phyloP scores from a whole-genome alignment of 2,797 vertebrate species.

The Nannoperca australis region DNA sequence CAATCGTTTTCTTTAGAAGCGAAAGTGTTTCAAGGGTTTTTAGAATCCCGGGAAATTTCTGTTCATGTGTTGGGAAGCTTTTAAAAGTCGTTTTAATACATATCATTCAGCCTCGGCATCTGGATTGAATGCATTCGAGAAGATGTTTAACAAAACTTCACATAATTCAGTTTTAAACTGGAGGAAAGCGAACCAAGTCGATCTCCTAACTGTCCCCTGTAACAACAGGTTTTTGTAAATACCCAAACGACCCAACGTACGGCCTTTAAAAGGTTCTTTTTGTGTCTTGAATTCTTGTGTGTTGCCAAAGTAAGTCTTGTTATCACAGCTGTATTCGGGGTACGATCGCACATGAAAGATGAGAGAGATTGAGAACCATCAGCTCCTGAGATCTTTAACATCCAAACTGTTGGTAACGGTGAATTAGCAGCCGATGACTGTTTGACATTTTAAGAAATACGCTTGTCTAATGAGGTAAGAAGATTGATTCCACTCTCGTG shows the following conservation, averaged over 20 bases:
- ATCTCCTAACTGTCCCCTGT: constrained; percentile 18
- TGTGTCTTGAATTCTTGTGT: constrained; percentile 46
- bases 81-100: constrained; percentile 32
- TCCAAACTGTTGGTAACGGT: constrained; percentile 49
- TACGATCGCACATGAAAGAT: constrained; percentile 48
- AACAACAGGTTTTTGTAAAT: constrained; percentile 50
- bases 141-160: constrained; percentile 12
- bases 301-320: constrained; percentile 71
- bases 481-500: not conserved
- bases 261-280: constrained; percentile 47
- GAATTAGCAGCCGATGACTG: constrained; percentile 32
- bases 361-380: constrained; percentile 6
- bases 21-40: constrained; percentile 31
- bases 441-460: not conserved
- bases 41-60: not conserved
- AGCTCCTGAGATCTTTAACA: constrained; percentile 23
- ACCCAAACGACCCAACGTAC: constrained; percentile 22
- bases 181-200: not conserved
- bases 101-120: constrained; percentile 31
- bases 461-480: not conserved
- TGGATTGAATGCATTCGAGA: not conserved
- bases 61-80: constrained; percentile 37
- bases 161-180: constrained; percentile 8
- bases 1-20: constrained; percentile 36
- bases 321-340: constrained; percentile 52